Evolutionary conservation across 2,113 vertebrate genomes (phyloP).

Genomic region (Entelurus aequoreus): DNA sequence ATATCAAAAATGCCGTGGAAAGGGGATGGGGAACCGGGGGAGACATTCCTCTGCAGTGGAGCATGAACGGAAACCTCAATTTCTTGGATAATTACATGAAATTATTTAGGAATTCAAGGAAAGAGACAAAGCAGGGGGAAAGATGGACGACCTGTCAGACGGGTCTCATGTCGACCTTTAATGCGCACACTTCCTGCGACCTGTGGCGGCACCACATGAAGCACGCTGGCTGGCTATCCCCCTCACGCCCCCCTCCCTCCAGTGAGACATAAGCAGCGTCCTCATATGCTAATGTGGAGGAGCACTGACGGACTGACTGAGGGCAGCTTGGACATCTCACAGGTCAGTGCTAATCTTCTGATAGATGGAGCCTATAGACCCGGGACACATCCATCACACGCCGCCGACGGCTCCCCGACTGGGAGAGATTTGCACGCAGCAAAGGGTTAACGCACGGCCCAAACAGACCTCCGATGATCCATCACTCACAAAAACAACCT

Average conservation of each 20-base stretch:
- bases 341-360: constrained; percentile 76
- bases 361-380: constrained; percentile 70
- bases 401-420: constrained; percentile 53
- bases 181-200: constrained; percentile 63
- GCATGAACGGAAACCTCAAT: constrained; percentile 45
- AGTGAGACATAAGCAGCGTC: constrained; percentile 56
- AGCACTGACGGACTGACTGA: constrained; percentile 36
- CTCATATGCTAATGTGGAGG: constrained; percentile 69
- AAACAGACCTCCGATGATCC: constrained; percentile 62
- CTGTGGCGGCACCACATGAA: constrained; percentile 56
- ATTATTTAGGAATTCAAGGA: constrained; percentile 54
- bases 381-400: constrained; percentile 68
- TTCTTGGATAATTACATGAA: constrained; percentile 52
- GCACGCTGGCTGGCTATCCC: constrained; percentile 60
- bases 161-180: constrained; percentile 55
- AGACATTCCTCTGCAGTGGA: constrained; percentile 28
- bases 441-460: constrained; percentile 64
- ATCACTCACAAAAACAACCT: constrained; percentile 62
- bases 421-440: constrained; percentile 49
- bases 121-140: constrained; percentile 24
- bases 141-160: constrained; percentile 64
- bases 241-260: constrained; percentile 39
- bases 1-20: constrained; percentile 35
- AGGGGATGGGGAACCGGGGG: constrained; percentile 13
- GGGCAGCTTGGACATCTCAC: constrained; percentile 61